Conservation (phyloP, 1,140 invertebrate genomes). For the Macrostomum lignano region DNA sequence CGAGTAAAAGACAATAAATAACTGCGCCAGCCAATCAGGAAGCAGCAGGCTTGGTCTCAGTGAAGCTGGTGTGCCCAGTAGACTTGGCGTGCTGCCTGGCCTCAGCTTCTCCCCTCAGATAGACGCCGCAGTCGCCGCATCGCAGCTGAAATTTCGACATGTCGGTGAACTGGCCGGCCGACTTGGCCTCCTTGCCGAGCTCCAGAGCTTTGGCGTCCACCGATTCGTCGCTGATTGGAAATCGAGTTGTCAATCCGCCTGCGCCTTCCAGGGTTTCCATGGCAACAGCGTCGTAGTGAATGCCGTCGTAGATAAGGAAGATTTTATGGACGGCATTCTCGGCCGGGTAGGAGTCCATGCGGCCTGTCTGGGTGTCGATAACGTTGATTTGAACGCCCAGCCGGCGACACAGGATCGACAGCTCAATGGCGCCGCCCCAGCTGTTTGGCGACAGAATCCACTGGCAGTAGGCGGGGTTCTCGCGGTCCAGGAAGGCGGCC, state of each 20-base stretch:
- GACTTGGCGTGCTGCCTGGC: slow-evolving; percentile 3
- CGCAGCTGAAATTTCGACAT: not conserved
- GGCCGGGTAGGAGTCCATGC: slow-evolving; percentile 78
- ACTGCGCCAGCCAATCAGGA: no score
- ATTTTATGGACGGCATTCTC: slow-evolving; percentile 50
- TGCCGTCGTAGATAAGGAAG: slow-evolving; percentile 70
- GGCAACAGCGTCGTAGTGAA: slow-evolving; percentile 54
- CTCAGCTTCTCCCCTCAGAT: not conserved
- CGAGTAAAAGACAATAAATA: no score
- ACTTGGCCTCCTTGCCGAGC: not conserved
- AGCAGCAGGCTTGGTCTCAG: slow-evolving; percentile 1
- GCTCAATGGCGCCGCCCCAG: slow-evolving; percentile 82
- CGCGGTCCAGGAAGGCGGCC: no score
- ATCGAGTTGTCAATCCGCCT: not conserved
- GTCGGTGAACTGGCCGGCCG: slow-evolving; percentile 1
- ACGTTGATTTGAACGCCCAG: slow-evolving; percentile 72
- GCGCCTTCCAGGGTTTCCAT: not conserved
- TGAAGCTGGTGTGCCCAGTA: slow-evolving; percentile 4
- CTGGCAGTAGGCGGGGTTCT: no score
- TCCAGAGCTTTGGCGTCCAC: not conserved
- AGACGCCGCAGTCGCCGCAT: slow-evolving; percentile 1
- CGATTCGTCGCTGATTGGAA: not conserved
- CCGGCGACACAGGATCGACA: slow-evolving; percentile 54
- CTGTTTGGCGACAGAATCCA: no score
- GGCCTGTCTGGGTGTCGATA: slow-evolving; percentile 56